These are phyloP conservation scores for Uropetala carovei DNA, from an alignment of 2,888 invertebrate species.

Conservation along the genomic window DNA sequence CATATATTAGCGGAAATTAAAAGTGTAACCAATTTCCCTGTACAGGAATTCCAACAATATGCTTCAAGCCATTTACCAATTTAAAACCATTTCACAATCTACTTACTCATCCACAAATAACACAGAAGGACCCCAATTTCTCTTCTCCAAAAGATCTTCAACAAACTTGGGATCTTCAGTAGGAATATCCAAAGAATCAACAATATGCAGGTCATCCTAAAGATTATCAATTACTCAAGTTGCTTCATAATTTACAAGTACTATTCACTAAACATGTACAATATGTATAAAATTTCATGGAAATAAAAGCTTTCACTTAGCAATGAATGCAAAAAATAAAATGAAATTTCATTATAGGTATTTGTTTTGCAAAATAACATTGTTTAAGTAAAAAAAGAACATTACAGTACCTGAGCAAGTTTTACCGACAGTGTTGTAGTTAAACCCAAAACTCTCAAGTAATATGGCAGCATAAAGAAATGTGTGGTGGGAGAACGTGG, in stretches of 20 bases:
- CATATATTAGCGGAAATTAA: background rate
- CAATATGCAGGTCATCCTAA: conserved; percentile 94
- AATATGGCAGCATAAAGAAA: conserved; percentile 95
- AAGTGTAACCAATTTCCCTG: background rate
- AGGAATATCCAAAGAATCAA: conserved; percentile 91
- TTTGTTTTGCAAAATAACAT: no score
- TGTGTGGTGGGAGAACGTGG: conserved; percentile 93
- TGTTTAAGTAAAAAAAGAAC: background rate
- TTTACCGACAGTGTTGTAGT: conserved; percentile 91
- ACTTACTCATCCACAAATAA: conserved; percentile 93
- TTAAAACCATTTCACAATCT: conserved; percentile 51
- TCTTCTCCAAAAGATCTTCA: conserved; percentile 85
- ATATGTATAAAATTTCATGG: no score
- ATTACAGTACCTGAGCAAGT: conserved; percentile 81
- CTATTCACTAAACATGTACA: no score
- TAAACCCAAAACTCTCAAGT: conserved; percentile 86
- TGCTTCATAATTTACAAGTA: no score
- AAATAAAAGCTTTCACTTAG: no score
- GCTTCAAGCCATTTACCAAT: background rate
- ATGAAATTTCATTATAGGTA: no score
- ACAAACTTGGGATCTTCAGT: conserved; percentile 87
- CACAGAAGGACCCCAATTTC: conserved; percentile 98
- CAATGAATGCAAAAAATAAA: no score
- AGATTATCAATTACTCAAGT: no score
- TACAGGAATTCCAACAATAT: background rate